phyloP scores from a whole-genome alignment of 1,140 invertebrate species.

The Drosophila suzukii region DNA sequence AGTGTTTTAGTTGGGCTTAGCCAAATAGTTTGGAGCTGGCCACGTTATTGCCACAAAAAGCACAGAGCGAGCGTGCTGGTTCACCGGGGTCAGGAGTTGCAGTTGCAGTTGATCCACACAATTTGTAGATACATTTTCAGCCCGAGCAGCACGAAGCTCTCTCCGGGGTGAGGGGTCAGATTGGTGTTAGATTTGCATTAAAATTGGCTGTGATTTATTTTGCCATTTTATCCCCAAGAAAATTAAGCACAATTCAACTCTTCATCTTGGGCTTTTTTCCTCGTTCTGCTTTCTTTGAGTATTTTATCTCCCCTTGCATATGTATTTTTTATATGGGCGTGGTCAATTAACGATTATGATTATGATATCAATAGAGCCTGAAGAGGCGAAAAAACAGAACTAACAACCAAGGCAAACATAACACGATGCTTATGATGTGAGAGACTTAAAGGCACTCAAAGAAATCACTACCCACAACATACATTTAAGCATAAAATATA shows the following conservation, averaged over 20 bases:
- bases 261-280: slow-evolving; percentile 16
- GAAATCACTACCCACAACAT: background rate
- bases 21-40: slow-evolving; percentile 63
- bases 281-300: background rate
- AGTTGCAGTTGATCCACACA: slow-evolving; percentile 54
- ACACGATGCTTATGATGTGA: background rate
- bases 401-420: slow-evolving; percentile 57
- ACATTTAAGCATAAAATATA: too few relatives aligned
- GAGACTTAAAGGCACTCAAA: background rate
- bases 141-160: slow-evolving; percentile 58
- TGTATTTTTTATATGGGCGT: slow-evolving; percentile 67
- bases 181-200: slow-evolving; percentile 56
- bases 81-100: slow-evolving; percentile 64
- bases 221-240: slow-evolving; percentile 16
- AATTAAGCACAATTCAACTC: slow-evolving; percentile 37
- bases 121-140: slow-evolving; percentile 74
- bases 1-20: slow-evolving; percentile 9
- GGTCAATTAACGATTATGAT: slow-evolving; percentile 78
- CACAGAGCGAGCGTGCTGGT: slow-evolving; percentile 74
- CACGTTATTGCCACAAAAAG: slow-evolving; percentile 73
- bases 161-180: slow-evolving; percentile 32
- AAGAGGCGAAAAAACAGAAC: slow-evolving; percentile 38
- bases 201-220: slow-evolving; percentile 57
- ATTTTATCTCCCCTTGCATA: slow-evolving; percentile 25
- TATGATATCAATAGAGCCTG: slow-evolving; percentile 64